phyloP scores from a whole-genome alignment of 2,113 vertebrate genomes.

The Lophius piscatorius region DNA sequence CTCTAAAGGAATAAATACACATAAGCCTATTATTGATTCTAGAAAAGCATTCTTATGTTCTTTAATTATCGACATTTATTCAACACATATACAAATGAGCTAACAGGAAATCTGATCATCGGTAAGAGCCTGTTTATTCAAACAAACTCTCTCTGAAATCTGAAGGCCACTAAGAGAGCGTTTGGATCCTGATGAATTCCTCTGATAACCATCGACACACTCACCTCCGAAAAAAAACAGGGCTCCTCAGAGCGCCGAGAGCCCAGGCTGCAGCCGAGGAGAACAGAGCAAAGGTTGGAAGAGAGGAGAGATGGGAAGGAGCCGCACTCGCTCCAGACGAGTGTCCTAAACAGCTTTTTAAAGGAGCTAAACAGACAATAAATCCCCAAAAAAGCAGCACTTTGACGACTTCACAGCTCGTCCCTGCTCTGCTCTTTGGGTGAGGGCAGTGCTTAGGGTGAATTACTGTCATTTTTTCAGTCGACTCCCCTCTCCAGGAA shows the following conservation, averaged over 20 bases:
- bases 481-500: constrained; percentile 60
- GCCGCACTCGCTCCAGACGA: constrained; percentile 26
- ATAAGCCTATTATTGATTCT: too few species aligned
- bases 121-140: too few species aligned
- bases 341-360: constrained; percentile 48
- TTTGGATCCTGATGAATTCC: constrained; percentile 42
- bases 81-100: neutral
- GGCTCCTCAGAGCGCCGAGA: constrained; percentile 38
- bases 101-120: too few species aligned
- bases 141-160: too few species aligned
- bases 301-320: constrained; percentile 38
- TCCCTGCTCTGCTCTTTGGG: constrained; percentile 41
- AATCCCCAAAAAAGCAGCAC: constrained; percentile 46
- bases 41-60: too few species aligned
- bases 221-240: constrained; percentile 54
- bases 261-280: constrained; percentile 36
- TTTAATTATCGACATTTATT: neutral
- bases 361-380: constrained; percentile 49
- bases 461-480: constrained; percentile 58
- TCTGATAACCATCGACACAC: constrained; percentile 67
- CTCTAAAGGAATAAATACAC: too few species aligned
- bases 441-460: constrained; percentile 52
- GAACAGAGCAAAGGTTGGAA: constrained; percentile 68
- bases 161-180: neutral
- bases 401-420: constrained; percentile 45